Evolutionary conservation across 2,888 invertebrate species (phyloP).

Genomic region (Chymomyza fuscimana): DNA sequence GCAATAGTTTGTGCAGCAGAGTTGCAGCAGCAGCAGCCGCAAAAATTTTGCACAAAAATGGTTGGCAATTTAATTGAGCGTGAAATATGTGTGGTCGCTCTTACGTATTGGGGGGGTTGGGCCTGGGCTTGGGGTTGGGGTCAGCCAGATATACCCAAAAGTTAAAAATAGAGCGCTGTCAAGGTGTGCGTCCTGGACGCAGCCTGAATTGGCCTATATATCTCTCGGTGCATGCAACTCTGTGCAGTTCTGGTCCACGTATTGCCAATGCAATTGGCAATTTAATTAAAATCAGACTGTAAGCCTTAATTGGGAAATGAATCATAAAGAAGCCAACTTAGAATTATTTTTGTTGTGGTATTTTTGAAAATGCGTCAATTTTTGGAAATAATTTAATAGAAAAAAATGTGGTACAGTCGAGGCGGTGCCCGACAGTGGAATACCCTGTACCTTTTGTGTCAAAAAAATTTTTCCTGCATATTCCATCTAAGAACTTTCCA

Average conservation of each 20-base stretch:
- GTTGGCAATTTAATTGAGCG: slow-evolving; percentile 64
- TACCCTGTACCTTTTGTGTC: no score
- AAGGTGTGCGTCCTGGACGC: background rate
- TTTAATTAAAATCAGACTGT: background rate
- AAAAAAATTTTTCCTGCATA: no score
- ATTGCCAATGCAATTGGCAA: background rate
- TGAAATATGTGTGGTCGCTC: slow-evolving; percentile 48
- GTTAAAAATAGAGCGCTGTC: background rate
- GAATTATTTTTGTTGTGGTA: no score
- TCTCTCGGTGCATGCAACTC: background rate
- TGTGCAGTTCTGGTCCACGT: background rate
- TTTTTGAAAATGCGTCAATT: no score
- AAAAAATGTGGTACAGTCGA: no score
- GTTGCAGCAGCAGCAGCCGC: slow-evolving; percentile 17
- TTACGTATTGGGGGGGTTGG: background rate
- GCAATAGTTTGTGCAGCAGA: background rate
- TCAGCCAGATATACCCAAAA: background rate
- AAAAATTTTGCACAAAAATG: slow-evolving; percentile 54
- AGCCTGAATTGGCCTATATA: background rate
- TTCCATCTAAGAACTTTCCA: no score
- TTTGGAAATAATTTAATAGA: no score
- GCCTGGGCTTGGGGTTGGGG: background rate
- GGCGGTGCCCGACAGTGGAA: no score
- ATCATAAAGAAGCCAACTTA: no score
- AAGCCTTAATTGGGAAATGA: background rate